Conservation (phyloP, 2,888 invertebrate species). For the Plagodis dolabraria region DNA sequence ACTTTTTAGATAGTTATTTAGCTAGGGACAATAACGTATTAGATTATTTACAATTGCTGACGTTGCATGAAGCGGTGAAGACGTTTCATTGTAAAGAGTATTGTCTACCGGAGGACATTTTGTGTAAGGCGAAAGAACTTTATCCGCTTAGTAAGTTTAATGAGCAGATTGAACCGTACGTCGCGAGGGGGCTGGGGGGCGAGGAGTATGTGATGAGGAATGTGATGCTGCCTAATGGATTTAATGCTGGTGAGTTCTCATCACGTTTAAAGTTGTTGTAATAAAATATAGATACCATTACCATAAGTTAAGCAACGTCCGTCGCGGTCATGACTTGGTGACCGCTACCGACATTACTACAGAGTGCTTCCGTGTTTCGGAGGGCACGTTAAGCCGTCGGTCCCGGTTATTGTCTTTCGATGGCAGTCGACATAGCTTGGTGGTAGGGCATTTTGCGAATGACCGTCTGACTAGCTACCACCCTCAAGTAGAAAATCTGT, state of each 20-base stretch:
- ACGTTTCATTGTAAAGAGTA: constrained; percentile 69
- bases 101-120: constrained; percentile 63
- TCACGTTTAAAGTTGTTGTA: background rate
- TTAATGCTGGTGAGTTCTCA: constrained; percentile 43
- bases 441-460: too few species aligned
- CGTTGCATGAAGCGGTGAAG: constrained; percentile 83
- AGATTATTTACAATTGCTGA: constrained; percentile 78
- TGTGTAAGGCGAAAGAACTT: constrained; percentile 61
- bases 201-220: constrained; percentile 80
- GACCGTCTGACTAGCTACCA: too few species aligned
- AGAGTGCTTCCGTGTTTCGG: too few species aligned
- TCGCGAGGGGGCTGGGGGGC: constrained; percentile 85
- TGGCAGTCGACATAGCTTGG: too few species aligned
- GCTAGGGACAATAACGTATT: constrained; percentile 62
- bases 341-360: too few species aligned
- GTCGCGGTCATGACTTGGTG: too few species aligned
- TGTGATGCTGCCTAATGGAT: constrained; percentile 81
- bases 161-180: constrained; percentile 70
- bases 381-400: too few species aligned
- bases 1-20: constrained; percentile 72
- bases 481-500: too few species aligned
- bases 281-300: too few species aligned
- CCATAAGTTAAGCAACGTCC: too few species aligned
- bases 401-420: too few species aligned
- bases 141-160: constrained; percentile 60